Evolutionary conservation across 2,797 vertebrate species (phyloP).

Genomic region (Lutjanus campechanus): DNA sequence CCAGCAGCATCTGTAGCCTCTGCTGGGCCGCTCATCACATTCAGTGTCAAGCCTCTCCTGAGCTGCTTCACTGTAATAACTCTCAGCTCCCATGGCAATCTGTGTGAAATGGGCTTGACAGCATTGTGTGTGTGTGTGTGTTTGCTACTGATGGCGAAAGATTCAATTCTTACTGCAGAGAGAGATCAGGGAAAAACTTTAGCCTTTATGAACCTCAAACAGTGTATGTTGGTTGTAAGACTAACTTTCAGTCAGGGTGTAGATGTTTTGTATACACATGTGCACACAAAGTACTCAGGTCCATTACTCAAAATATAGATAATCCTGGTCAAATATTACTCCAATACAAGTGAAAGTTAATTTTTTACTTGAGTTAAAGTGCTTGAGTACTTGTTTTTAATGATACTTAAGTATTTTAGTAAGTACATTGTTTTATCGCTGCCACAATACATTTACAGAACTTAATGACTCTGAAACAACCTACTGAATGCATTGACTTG

Average conservation of each 20-base stretch:
- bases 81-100: conserved; percentile 65
- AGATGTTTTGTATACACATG: neutral
- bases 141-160: conserved; percentile 28
- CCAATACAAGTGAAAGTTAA: no score
- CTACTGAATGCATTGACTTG: no score
- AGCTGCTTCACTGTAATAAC: conserved; percentile 71
- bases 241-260: conserved; percentile 1
- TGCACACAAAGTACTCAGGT: neutral
- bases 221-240: conserved; percentile 16
- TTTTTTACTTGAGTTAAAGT: no score
- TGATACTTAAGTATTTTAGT: no score
- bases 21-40: conserved; percentile 56
- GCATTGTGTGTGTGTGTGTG: conserved; percentile 33
- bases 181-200: conserved; percentile 10
- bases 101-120: conserved; percentile 64
- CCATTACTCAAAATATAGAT: no score
- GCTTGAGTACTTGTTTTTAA: no score
- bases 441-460: no score
- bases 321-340: no score
- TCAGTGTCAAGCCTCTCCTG: conserved; percentile 57
- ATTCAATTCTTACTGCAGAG: conserved; percentile 42
- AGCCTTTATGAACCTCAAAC: conserved; percentile 25
- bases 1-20: conserved; percentile 44
- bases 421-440: no score
- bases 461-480: no score